Evolutionary conservation across 53 echinoderm and acorn worm genomes (phyloP).

Genomic region (Echinometra lucunter): DNA sequence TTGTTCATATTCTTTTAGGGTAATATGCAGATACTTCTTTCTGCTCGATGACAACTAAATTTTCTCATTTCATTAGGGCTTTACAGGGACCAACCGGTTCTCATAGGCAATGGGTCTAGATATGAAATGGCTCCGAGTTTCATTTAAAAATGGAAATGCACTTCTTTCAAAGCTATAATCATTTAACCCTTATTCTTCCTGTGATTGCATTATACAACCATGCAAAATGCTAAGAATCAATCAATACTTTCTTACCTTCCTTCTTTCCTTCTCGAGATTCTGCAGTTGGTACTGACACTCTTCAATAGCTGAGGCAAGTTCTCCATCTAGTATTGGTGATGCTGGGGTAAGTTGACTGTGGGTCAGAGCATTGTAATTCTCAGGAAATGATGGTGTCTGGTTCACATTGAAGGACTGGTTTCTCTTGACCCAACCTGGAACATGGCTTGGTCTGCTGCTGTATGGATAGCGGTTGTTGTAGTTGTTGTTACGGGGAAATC

Average conservation of each 20-base stretch:
- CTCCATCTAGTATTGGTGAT: constrained; percentile 10
- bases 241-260: constrained; percentile 64
- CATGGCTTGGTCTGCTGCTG: constrained; percentile 51
- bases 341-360: constrained; percentile 18
- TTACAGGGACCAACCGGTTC: too few species aligned
- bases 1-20: too few species aligned
- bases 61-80: too few species aligned
- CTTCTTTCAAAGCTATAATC: too few species aligned
- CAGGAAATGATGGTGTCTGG: constrained; percentile 6
- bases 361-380: not conserved
- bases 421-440: constrained; percentile 56
- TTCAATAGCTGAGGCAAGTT: constrained; percentile 24
- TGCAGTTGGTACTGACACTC: constrained; percentile 69
- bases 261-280: constrained; percentile 73
- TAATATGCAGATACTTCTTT: too few species aligned
- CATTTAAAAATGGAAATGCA: too few species aligned
- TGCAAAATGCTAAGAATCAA: too few species aligned
- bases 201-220: too few species aligned
- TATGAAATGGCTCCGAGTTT: too few species aligned
- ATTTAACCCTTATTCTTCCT: too few species aligned
- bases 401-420: constrained; percentile 41
- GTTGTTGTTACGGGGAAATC: constrained; percentile 43
- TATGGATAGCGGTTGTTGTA: constrained; percentile 37
- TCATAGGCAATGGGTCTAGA: too few species aligned
- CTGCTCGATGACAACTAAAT: too few species aligned